phyloP scores from a whole-genome alignment of 2,797 vertebrate species.

The Lacerta viridis region DNA sequence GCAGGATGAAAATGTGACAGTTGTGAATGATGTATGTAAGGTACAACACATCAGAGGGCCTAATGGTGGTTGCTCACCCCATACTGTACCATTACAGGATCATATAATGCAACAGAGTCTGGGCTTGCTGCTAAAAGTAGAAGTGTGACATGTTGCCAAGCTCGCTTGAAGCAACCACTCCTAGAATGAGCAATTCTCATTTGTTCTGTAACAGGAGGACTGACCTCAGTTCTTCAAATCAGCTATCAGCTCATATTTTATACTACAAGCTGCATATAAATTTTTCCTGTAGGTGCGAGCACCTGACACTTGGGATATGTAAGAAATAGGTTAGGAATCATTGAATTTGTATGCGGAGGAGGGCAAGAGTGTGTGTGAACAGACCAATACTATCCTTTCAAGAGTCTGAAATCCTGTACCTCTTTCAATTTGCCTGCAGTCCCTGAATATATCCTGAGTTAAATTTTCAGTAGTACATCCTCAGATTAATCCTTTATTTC shows the following conservation, averaged over 20 bases:
- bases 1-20: background rate
- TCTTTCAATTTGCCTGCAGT: too few relatives aligned
- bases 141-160: background rate
- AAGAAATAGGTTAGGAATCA: background rate
- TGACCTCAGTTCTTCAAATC: background rate
- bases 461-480: too few relatives aligned
- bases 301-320: background rate
- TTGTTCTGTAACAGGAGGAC: background rate
- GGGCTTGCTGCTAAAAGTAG: conserved; percentile 1
- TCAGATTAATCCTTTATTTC: too few relatives aligned
- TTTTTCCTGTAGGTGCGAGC: background rate
- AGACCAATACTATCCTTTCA: too few relatives aligned
- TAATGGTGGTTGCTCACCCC: background rate
- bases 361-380: background rate
- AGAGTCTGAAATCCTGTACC: too few relatives aligned
- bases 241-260: background rate
- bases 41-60: background rate
- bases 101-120: background rate
- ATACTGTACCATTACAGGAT: background rate
- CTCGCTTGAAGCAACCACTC: background rate
- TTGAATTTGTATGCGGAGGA: too few relatives aligned
- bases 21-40: background rate
- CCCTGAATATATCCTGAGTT: too few relatives aligned
- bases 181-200: background rate
- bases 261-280: background rate